These are phyloP conservation scores for Scleropages formosus DNA, from an alignment of 2,797 vertebrate species.

Conservation along the genomic window DNA sequence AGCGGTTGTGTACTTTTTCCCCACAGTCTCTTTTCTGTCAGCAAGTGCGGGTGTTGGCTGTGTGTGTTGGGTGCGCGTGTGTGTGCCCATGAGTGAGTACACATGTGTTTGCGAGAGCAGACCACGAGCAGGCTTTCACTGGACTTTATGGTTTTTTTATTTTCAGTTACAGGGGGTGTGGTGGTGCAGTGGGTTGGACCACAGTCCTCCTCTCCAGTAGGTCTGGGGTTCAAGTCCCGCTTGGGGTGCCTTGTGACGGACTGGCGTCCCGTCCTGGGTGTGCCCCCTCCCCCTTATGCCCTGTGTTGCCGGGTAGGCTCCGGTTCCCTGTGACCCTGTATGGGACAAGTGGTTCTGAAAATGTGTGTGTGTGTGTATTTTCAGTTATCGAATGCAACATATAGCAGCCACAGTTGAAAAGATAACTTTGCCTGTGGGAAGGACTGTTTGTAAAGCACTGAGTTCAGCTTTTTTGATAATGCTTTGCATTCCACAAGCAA, in stretches of 20 bases:
- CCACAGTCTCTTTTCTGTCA: background rate
- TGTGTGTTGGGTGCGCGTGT: conserved; percentile 27
- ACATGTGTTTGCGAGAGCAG: conserved; percentile 25
- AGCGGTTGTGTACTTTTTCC: background rate
- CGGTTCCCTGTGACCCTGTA: too few relatives aligned
- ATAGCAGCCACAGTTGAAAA: conserved; percentile 54
- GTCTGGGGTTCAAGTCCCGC: too few relatives aligned
- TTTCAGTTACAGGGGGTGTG: too few relatives aligned
- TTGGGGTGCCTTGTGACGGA: too few relatives aligned
- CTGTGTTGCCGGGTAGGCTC: too few relatives aligned
- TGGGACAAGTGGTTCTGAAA: too few relatives aligned
- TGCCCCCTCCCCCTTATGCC: too few relatives aligned
- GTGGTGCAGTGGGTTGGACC: too few relatives aligned
- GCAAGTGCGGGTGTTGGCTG: background rate
- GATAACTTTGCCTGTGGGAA: conserved; percentile 76
- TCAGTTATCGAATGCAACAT: conserved; percentile 55
- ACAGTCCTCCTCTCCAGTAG: too few relatives aligned
- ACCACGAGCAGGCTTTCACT: conserved; percentile 38
- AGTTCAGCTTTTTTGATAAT: conserved; percentile 51
- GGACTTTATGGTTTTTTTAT: conserved; percentile 47
- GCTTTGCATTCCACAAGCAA: conserved; percentile 66
- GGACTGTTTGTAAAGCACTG: conserved; percentile 59
- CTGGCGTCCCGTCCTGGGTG: too few relatives aligned
- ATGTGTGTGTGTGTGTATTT: too few relatives aligned
- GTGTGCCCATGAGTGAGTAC: background rate